phyloP scores from a whole-genome alignment of 2,888 invertebrate genomes.

The Ornithoptera priamus region DNA sequence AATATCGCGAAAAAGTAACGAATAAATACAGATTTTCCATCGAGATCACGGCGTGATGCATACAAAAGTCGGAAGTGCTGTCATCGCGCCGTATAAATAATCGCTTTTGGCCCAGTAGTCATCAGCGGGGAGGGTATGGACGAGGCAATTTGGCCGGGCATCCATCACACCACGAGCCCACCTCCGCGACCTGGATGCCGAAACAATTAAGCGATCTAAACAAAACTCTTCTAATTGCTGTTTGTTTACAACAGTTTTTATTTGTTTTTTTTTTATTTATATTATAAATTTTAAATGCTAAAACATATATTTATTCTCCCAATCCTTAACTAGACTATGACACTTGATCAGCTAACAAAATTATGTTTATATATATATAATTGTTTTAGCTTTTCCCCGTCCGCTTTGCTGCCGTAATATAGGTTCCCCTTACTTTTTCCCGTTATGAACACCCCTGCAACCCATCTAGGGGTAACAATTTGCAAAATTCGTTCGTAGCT shows the following conservation, averaged over 20 bases:
- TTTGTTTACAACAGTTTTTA: slow-evolving; percentile 31
- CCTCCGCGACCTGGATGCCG: slow-evolving; percentile 59
- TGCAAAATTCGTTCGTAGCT: no score
- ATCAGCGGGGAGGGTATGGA: slow-evolving; percentile 51
- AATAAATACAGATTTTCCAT: slow-evolving; percentile 43
- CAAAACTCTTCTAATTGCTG: slow-evolving; percentile 40
- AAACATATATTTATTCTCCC: no score
- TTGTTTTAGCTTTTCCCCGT: no score
- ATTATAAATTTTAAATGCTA: no score
- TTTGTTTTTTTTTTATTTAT: not conserved
- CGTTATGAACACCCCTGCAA: no score
- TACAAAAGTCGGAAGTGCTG: slow-evolving; percentile 67
- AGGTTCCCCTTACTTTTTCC: no score
- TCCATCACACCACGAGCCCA: slow-evolving; percentile 51
- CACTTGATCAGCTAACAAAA: no score
- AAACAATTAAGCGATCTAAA: slow-evolving; percentile 52
- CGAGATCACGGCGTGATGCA: slow-evolving; percentile 51
- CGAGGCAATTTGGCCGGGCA: slow-evolving; percentile 67
- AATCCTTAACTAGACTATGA: no score
- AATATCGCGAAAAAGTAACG: not conserved
- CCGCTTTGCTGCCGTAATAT: no score
- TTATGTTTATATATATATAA: no score
- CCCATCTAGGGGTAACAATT: no score
- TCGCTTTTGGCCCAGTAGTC: slow-evolving; percentile 62
- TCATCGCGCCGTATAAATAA: slow-evolving; percentile 70